Conservation (phyloP, 1,140 invertebrate genomes). For the Plodia interpunctella region DNA sequence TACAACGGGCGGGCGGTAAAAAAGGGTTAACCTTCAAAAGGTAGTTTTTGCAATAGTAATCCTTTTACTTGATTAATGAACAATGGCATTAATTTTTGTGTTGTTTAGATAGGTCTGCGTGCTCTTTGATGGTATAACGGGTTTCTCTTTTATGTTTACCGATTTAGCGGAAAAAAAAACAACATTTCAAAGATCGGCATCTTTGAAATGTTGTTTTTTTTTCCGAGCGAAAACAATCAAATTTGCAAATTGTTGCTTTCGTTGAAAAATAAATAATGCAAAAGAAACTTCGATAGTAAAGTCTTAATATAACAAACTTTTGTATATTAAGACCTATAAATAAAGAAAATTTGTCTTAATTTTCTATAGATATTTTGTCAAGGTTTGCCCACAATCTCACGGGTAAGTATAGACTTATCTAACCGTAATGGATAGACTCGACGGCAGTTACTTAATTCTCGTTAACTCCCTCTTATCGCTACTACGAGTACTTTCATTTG, state of each 20-base stretch:
- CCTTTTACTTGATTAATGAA: constrained; percentile 53
- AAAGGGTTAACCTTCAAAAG: constrained; percentile 53
- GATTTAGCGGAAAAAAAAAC: too few species aligned
- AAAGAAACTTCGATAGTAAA: too few species aligned
- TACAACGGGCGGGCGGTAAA: constrained; percentile 36
- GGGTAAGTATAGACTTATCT: constrained; percentile 23
- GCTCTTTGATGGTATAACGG: constrained; percentile 21
- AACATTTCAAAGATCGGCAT: too few species aligned
- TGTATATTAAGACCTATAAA: too few species aligned
- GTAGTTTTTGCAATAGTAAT: constrained; percentile 54
- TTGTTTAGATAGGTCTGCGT: constrained; percentile 43
- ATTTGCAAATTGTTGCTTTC: too few species aligned
- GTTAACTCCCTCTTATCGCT: background rate
- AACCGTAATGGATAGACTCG: background rate
- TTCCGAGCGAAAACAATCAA: too few species aligned
- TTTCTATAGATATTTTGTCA: background rate
- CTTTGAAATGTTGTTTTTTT: too few species aligned
- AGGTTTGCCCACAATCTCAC: background rate
- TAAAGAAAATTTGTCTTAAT: background rate
- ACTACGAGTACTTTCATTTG: constrained; percentile 8
- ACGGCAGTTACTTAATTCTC: constrained; percentile 1
- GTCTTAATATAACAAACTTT: too few species aligned
- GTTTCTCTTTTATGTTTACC: too few species aligned
- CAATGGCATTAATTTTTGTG: constrained; percentile 57
- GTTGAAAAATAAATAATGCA: too few species aligned